Conservation (phyloP, 2,797 vertebrate species). For the Mus caroli region DNA sequence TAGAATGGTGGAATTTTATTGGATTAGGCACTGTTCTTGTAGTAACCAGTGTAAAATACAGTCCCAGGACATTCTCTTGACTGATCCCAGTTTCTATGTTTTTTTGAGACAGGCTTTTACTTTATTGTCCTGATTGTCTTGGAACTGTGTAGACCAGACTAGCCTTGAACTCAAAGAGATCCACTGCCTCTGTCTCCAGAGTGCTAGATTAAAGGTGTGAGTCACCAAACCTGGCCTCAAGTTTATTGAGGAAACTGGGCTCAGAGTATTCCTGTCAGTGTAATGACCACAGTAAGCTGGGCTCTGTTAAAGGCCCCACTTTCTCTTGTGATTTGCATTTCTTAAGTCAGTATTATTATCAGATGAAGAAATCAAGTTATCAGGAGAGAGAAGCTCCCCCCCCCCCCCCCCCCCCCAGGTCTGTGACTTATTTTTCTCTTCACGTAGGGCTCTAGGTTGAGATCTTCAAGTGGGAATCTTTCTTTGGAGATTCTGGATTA, state of each 20-base stretch:
- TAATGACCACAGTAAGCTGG: neutral
- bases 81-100: neutral
- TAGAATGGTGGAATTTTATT: neutral
- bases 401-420: neutral
- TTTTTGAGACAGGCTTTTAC: neutral
- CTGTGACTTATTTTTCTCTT: constrained; percentile 12
- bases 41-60: neutral
- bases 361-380: constrained; percentile 10
- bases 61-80: neutral
- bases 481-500: neutral
- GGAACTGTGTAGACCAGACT: neutral
- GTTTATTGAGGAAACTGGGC: neutral
- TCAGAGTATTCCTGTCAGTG: neutral
- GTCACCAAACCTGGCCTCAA: too few relatives aligned
- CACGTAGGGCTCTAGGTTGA: neutral
- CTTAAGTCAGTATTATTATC: constrained; percentile 40
- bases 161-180: neutral
- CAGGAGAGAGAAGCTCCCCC: neutral
- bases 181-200: neutral
- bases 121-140: neutral
- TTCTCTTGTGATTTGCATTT: neutral
- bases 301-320: neutral
- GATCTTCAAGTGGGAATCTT: constrained; percentile 29
- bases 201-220: neutral
- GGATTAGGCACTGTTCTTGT: neutral